phyloP scores from a whole-genome alignment of 2,113 vertebrate genomes.

The Takifugu flavidus region DNA sequence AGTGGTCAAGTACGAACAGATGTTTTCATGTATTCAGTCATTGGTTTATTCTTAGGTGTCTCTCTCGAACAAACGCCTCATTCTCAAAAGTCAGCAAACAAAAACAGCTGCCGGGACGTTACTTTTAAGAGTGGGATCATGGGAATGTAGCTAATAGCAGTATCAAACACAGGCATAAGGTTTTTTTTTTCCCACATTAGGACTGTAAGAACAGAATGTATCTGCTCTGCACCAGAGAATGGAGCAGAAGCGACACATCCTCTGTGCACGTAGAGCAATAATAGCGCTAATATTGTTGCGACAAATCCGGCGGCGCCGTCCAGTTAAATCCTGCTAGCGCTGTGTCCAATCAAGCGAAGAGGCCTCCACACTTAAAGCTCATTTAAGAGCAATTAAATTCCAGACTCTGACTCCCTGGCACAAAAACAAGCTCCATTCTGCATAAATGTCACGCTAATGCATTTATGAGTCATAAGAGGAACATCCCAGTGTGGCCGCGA shows the following conservation, averaged over 20 bases:
- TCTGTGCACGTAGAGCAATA: conserved; percentile 23
- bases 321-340: conserved; percentile 11
- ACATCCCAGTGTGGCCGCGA: conserved; percentile 22
- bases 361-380: conserved; percentile 3
- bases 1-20: conserved; percentile 66
- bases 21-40: conserved; percentile 55
- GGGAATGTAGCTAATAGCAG: too few relatives aligned
- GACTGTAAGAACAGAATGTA: too few relatives aligned
- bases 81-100: conserved; percentile 28
- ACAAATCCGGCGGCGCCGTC: conserved; percentile 16
- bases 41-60: conserved; percentile 57
- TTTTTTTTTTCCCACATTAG: too few relatives aligned
- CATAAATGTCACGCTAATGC: conserved; percentile 55
- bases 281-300: conserved; percentile 9
- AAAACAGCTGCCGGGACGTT: conserved; percentile 2
- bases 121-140: not conserved
- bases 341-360: conserved; percentile 31
- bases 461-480: conserved; percentile 47
- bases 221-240: too few relatives aligned
- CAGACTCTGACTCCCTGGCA: conserved; percentile 14
- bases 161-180: too few relatives aligned
- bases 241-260: too few relatives aligned
- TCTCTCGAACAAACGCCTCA: conserved; percentile 40
- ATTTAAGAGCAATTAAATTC: conserved; percentile 42
- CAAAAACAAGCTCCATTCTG: conserved; percentile 19